phyloP scores from a whole-genome alignment of 2,113 vertebrate genomes.

The Protomyctophum bolini region DNA sequence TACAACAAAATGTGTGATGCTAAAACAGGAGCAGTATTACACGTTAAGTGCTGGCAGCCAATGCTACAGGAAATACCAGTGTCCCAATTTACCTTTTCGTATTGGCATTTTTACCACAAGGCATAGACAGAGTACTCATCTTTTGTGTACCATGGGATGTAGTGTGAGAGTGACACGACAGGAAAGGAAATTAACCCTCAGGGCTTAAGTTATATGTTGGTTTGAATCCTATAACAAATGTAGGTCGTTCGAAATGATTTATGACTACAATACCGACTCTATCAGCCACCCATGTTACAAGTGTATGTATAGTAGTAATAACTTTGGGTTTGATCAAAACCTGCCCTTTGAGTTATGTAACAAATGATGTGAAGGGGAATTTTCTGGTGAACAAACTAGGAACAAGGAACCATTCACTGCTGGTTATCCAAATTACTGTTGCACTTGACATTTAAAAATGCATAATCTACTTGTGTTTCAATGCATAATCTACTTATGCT shows the following conservation, averaged over 20 bases:
- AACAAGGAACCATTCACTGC: too few species aligned
- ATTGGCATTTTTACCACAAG: background rate
- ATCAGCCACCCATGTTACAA: too few species aligned
- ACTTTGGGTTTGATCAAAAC: constrained; percentile 1
- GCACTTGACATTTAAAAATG: too few species aligned
- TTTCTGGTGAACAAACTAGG: background rate
- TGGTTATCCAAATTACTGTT: too few species aligned
- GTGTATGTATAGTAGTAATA: too few species aligned
- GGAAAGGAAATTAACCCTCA: background rate
- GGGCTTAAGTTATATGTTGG: background rate
- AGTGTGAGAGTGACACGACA: background rate
- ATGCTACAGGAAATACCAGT: background rate
- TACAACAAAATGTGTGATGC: background rate
- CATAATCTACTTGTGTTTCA: too few species aligned
- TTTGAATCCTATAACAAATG: too few species aligned
- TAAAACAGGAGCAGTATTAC: too few species aligned
- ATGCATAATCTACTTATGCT: too few species aligned
- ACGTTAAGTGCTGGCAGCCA: background rate
- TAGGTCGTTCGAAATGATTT: too few species aligned
- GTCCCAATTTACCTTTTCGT: background rate
- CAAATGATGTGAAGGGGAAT: background rate
- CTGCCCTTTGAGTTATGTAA: background rate
- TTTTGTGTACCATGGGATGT: background rate
- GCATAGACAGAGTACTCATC: background rate
- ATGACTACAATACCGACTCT: too few species aligned